A percentile compares a stretch with the other conserved stretches of the same genome.
phyloP scores from a whole-genome alignment of 1,140 invertebrate species.

The Zaprionus nigranus region DNA sequence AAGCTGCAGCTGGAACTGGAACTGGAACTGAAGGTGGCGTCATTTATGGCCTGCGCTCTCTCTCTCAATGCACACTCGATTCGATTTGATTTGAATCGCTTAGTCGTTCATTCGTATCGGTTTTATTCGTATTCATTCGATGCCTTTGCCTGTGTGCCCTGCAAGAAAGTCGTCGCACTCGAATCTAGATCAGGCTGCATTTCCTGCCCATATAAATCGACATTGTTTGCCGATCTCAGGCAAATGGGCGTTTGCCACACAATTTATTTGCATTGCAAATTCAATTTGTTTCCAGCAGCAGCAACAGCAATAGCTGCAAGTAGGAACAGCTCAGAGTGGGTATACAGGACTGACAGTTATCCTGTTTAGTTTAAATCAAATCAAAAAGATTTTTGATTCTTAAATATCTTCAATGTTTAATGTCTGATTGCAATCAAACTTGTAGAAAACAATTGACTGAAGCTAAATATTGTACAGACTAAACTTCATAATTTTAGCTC shows the following conservation, averaged over 20 bases:
- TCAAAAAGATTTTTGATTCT: no score
- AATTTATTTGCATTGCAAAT: conserved; percentile 80
- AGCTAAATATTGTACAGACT: no score
- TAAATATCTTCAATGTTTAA: no score
- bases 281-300: conserved; percentile 38
- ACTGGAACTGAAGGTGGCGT: conserved; percentile 31
- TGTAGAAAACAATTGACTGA: no score
- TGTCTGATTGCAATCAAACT: no score
- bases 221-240: conserved; percentile 43
- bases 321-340: neutral
- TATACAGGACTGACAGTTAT: neutral
- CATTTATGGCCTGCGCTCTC: conserved; percentile 50
- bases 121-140: conserved; percentile 1
- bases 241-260: conserved; percentile 64
- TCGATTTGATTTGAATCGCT: conserved; percentile 37
- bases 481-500: no score
- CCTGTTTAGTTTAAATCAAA: neutral
- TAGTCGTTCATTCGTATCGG: conserved; percentile 15
- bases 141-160: neutral
- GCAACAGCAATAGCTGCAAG: conserved; percentile 15
- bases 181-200: conserved; percentile 49
- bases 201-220: conserved; percentile 51
- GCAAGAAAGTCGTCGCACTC: conserved; percentile 4
- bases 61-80: conserved; percentile 28
- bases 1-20: no score